A percentile compares a stretch with the other conserved stretches of the same genome.
These are phyloP conservation scores for Clivina fossor DNA, from an alignment of 2,888 invertebrate species.

Conservation along the genomic window DNA sequence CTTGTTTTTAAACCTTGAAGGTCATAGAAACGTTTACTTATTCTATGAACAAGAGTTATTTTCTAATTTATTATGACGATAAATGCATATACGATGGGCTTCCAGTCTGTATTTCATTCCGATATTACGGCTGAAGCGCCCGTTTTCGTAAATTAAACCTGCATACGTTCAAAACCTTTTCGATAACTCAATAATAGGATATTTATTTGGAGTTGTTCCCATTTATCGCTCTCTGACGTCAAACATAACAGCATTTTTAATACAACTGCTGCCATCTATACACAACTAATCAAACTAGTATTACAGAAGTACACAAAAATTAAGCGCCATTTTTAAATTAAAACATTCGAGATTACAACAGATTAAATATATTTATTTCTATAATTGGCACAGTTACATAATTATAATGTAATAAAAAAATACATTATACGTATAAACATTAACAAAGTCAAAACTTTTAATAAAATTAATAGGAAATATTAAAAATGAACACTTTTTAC, in stretches of 20 bases:
- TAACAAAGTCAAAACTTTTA: not conserved
- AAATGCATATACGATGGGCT: too few relatives aligned
- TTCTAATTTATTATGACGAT: too few relatives aligned
- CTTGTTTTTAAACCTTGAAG: conserved; percentile 18
- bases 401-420: too few relatives aligned
- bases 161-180: not conserved
- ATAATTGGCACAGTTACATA: too few relatives aligned
- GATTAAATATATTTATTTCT: too few relatives aligned
- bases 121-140: not conserved
- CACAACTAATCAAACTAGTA: too few relatives aligned
- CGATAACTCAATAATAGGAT: conserved; percentile 1
- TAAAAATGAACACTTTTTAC: not conserved
- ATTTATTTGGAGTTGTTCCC: not conserved
- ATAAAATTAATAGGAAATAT: not conserved
- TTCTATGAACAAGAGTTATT: not conserved
- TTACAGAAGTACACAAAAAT: too few relatives aligned
- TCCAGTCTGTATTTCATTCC: too few relatives aligned
- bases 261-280: not conserved
- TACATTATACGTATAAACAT: not conserved
- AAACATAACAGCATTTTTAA: not conserved
- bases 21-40: conserved; percentile 11
- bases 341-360: too few relatives aligned
- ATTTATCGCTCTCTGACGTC: not conserved
- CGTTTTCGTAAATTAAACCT: not conserved
- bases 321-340: too few relatives aligned